Evolutionary conservation across 2,797 vertebrate genomes (phyloP).

Genomic region (Sebastiscus tertius): DNA sequence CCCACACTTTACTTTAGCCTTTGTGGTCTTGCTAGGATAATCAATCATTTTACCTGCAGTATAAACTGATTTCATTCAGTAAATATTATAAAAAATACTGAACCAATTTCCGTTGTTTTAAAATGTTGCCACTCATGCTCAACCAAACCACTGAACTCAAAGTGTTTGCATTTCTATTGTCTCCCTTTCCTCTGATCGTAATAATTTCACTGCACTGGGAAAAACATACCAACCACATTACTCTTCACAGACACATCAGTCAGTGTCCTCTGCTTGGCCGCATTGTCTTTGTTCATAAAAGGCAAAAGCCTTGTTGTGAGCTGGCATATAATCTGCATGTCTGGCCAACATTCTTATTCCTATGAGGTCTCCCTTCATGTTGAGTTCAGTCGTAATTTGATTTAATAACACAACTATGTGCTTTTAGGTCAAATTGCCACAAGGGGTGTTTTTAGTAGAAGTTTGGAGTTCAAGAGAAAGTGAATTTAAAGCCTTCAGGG

Average conservation of each 20-base stretch:
- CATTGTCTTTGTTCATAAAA: constrained; percentile 47
- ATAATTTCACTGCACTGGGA: constrained; percentile 19
- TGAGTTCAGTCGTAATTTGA: constrained; percentile 44
- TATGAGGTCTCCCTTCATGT: constrained; percentile 22
- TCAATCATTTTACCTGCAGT: background rate
- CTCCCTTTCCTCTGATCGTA: background rate
- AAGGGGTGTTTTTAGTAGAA: constrained; percentile 49
- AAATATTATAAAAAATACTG: background rate
- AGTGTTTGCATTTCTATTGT: background rate
- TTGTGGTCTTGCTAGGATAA: background rate
- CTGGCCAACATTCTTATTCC: constrained; percentile 44
- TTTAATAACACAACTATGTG: constrained; percentile 68
- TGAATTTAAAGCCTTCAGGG: constrained; percentile 3
- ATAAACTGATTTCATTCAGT: background rate
- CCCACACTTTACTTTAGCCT: background rate
- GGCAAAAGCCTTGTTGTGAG: constrained; percentile 27
- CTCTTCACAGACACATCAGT: constrained; percentile 23
- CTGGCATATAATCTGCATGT: constrained; percentile 34
- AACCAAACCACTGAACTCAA: background rate
- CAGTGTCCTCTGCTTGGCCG: constrained; percentile 23
- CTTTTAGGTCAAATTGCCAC: constrained; percentile 41
- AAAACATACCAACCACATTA: constrained; percentile 20
- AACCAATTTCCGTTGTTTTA: background rate
- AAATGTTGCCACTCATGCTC: background rate
- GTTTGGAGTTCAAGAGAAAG: constrained; percentile 37